Conservation (phyloP, 2,797 vertebrate species). For the Odontamblyopus rebecca region DNA sequence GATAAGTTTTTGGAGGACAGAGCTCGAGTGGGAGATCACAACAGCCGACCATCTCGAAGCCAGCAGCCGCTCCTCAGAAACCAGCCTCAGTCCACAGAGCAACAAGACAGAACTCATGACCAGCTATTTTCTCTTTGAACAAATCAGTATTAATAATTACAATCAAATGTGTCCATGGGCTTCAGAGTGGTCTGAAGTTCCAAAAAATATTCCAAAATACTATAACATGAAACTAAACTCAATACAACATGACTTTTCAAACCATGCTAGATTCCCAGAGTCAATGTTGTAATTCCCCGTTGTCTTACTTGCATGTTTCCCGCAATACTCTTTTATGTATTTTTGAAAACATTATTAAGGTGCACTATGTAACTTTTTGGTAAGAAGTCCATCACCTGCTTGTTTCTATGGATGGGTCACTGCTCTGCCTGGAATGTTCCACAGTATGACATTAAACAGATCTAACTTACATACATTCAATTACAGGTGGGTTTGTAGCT, state of each 20-base stretch:
- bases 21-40: constrained; percentile 52
- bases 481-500: too few species aligned
- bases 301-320: constrained; percentile 18
- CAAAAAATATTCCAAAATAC: too few species aligned
- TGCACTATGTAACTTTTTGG: constrained; percentile 5
- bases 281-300: constrained; percentile 27
- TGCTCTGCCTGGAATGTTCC: too few species aligned
- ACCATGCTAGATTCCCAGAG: constrained; percentile 16
- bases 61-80: constrained; percentile 35
- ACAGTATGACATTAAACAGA: neutral
- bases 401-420: too few species aligned
- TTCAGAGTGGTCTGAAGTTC: neutral
- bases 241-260: constrained; percentile 13
- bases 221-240: neutral
- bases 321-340: constrained; percentile 47
- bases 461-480: too few species aligned
- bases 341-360: constrained; percentile 39
- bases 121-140: constrained; percentile 71
- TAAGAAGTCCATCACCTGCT: too few species aligned
- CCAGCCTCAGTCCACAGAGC: constrained; percentile 35
- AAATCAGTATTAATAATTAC: constrained; percentile 2
- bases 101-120: constrained; percentile 68
- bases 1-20: constrained; percentile 77
- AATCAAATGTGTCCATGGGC: neutral
- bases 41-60: constrained; percentile 17